Evolutionary conservation across 2,797 vertebrate genomes (phyloP).

Genomic region (Diplodus sargus): DNA sequence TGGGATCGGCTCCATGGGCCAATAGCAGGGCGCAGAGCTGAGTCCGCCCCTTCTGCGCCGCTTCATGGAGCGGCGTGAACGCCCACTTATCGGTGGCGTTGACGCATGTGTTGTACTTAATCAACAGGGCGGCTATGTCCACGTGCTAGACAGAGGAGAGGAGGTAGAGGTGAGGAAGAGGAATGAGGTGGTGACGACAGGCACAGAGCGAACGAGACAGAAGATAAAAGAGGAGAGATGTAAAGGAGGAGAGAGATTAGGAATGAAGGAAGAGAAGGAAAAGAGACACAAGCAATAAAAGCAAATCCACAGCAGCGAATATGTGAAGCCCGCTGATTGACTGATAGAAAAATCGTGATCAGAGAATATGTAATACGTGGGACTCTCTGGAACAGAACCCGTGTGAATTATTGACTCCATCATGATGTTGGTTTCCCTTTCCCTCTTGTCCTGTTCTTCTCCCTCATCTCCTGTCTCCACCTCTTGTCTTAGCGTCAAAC

Average conservation of each 20-base stretch:
- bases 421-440: conserved; percentile 25
- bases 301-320: conserved; percentile 31
- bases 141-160: conserved; percentile 80
- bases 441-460: conserved; percentile 8
- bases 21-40: conserved; percentile 83
- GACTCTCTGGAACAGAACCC: conserved; percentile 28
- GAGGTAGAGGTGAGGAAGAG: background rate
- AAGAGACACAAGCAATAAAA: conserved; percentile 22
- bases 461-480: conserved; percentile 20
- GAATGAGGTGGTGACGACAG: background rate
- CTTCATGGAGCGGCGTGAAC: conserved; percentile 86
- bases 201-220: background rate
- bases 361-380: background rate
- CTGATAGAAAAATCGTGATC: conserved; percentile 25
- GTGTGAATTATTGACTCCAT: conserved; percentile 55
- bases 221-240: background rate
- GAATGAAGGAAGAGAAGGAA: background rate
- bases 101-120: conserved; percentile 88
- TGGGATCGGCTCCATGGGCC: conserved; percentile 88
- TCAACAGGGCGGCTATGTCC: conserved; percentile 88
- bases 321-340: conserved; percentile 30
- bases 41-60: conserved; percentile 84
- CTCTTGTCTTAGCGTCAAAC: conserved; percentile 47
- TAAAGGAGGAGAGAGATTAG: conserved; percentile 5
- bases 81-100: conserved; percentile 87